Evolutionary conservation across 2,888 invertebrate species (phyloP), one percentile per base, ranked within the genome.

Genomic region (Cynaeus angustus): DNA sequence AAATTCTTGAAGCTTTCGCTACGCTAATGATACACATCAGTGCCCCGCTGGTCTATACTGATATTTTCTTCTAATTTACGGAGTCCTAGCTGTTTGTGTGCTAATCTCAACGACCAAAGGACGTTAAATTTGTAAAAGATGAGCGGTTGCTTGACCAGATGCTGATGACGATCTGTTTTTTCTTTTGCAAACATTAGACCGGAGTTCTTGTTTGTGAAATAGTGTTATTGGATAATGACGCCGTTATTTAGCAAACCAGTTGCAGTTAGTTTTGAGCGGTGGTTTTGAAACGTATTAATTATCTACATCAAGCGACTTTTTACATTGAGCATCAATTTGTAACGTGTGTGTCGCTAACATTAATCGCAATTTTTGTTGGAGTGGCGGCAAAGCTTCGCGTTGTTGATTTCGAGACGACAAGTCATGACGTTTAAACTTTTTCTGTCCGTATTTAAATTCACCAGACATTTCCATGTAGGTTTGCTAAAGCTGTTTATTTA

Each of bases 401-500:
- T 14, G 48, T 48, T 21, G 48, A 48, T 48, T 48, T n/a, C 30
- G 14, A 33, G 10, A 21, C 9, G 41, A 56, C 61, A 48, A 21
- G 50, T 62, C 21, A 8, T 50, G 59, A 46, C 61, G 48, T 28
- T 30, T 10, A 65, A 65, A 43, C 16, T 41, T 53, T 37, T 43
- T 61, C 14, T 10, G 8, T 28, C 50, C 55, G 61, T 66, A 68
- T 68, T 70, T 66, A 66, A 72, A 74, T 71, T 61, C 68, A 69
- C 56, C 38, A 53, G 65, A 48, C 74, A 65, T 72, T 71, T 61
- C 69, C 66, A 68, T 73, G 68, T 68, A 71, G 74, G 75, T 75
- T 74, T 74, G 70, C 74, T 74, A 74, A 77, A 77, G 77, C 78
- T 77, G 78, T 79, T 78, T 79, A 79, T 79, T 79, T 79, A 79